These are phyloP conservation scores for Danaus melanippus DNA, from an alignment of 1,140 invertebrate genomes.

Conservation along the genomic window DNA sequence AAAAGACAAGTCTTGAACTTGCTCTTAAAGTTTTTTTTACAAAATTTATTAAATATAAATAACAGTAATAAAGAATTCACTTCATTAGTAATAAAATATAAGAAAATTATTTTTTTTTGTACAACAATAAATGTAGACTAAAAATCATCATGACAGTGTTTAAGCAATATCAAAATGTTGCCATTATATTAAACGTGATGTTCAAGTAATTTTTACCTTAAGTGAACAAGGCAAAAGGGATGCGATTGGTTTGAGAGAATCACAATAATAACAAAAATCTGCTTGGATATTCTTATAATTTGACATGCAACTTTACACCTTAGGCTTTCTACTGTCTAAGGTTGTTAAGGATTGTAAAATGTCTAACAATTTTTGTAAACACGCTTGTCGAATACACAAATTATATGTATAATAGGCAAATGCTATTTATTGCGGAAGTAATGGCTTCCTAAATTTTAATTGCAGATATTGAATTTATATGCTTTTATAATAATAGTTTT, in stretches of 20 bases:
- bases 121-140: too few species aligned
- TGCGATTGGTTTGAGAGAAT: slow-evolving; percentile 45
- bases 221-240: slow-evolving; percentile 39
- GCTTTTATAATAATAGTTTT: slow-evolving; percentile 24
- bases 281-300: slow-evolving; percentile 22
- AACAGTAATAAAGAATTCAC: too few species aligned
- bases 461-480: slow-evolving; percentile 51
- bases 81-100: too few species aligned
- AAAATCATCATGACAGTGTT: too few species aligned
- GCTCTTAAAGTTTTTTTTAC: too few species aligned
- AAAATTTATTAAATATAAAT: too few species aligned
- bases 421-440: slow-evolving; percentile 73
- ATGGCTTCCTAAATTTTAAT: slow-evolving; percentile 73
- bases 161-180: slow-evolving; percentile 46
- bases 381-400: slow-evolving; percentile 70
- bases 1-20: too few species aligned
- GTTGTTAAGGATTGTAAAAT: slow-evolving; percentile 41
- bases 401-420: slow-evolving; percentile 63
- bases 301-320: slow-evolving; percentile 44
- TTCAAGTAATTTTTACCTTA: slow-evolving; percentile 39
- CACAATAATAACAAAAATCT: slow-evolving; percentile 24
- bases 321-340: slow-evolving; percentile 31
- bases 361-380: slow-evolving; percentile 72
- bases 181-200: slow-evolving; percentile 48
- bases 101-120: too few species aligned